phyloP scores from a whole-genome alignment of 2,888 invertebrate genomes.

The Diadegma fenestrale region DNA sequence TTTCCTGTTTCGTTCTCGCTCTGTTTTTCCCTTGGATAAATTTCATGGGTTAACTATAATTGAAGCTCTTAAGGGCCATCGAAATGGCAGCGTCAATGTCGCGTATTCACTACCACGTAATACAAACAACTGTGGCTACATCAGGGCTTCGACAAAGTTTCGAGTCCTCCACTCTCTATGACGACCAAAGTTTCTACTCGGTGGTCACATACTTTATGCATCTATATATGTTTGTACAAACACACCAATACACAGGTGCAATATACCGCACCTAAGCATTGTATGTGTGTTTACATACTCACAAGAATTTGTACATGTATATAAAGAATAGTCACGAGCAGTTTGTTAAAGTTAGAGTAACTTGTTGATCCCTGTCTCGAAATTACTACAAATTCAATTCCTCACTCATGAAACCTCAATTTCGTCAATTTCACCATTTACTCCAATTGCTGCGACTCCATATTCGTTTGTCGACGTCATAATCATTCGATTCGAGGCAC shows the following conservation, averaged over 20 bases:
- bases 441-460: not conserved
- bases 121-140: conserved; percentile 26
- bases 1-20: not conserved
- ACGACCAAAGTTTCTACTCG: conserved; percentile 35
- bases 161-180: conserved; percentile 15
- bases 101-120: conserved; percentile 20
- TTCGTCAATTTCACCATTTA: conserved; percentile 16
- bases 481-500: not conserved
- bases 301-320: not conserved
- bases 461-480: not conserved
- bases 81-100: conserved; percentile 45
- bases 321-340: not conserved
- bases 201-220: conserved; percentile 16
- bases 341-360: conserved; percentile 28
- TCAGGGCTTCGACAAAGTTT: conserved; percentile 41
- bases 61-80: conserved; percentile 32
- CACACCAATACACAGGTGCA: not conserved
- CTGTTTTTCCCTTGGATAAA: not conserved
- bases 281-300: not conserved
- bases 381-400: conserved; percentile 33
- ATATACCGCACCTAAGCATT: not conserved
- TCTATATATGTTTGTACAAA: conserved; percentile 13
- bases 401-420: conserved; percentile 25
- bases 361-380: conserved; percentile 41
- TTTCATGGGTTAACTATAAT: conserved; percentile 28